These are phyloP conservation scores for Garra rufa DNA, from an alignment of 2,113 vertebrate species.

Conservation along the genomic window DNA sequence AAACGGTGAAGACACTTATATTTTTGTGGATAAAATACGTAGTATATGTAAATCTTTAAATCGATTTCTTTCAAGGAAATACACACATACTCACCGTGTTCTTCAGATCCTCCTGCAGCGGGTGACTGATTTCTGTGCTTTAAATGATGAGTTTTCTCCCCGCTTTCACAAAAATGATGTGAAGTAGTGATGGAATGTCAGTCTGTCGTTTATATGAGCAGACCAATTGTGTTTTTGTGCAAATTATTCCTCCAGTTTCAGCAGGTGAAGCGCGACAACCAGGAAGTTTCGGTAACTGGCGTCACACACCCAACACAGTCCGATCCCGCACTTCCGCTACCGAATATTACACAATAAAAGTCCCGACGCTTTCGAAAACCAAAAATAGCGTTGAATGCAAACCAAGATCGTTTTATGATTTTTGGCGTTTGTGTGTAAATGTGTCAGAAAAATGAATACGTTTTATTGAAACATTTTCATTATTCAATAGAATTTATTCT, in stretches of 20 bases:
- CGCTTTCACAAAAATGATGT: not conserved
- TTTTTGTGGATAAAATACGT: not conserved
- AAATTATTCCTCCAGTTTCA: not conserved
- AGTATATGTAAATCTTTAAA: not conserved
- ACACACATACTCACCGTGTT: conserved; percentile 3
- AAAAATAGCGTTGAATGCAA: not conserved
- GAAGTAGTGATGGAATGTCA: not conserved
- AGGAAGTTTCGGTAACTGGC: conserved; percentile 14
- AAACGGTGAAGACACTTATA: not conserved
- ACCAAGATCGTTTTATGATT: not conserved
- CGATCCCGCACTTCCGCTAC: not conserved
- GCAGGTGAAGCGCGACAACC: not conserved
- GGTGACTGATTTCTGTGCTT: not conserved
- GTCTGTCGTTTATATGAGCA: not conserved
- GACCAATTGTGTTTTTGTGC: not conserved
- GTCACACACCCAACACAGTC: conserved; percentile 4
- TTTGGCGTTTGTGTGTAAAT: not conserved
- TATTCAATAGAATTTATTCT: not conserved
- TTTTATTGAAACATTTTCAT: not conserved
- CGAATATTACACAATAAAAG: not conserved
- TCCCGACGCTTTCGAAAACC: not conserved
- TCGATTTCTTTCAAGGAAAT: not conserved
- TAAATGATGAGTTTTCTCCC: not conserved
- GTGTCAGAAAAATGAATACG: rapidly evolving
- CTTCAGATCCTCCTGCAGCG: not conserved